Evolutionary conservation across 2,888 invertebrate genomes (phyloP), one percentile per base, ranked within the genome.

Genomic region (Quadriops clusia): DNA sequence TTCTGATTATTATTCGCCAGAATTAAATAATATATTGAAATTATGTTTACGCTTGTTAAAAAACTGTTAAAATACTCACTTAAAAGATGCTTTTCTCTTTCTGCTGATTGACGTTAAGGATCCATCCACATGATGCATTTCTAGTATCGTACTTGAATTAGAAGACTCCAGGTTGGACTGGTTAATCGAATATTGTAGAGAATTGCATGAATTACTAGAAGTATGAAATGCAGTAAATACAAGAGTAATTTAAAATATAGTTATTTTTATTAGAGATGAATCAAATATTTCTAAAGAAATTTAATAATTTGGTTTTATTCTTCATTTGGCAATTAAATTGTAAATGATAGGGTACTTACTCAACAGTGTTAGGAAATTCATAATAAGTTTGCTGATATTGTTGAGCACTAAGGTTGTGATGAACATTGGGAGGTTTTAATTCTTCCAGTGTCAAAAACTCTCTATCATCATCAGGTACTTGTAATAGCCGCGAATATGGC

Each of bases 21-120:
- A n/a, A n/a, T n/a, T n/a, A n/a, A n/a, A n/a, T n/a, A n/a, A n/a
- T n/a, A n/a, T n/a, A n/a, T n/a, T n/a, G n/a, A n/a, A n/a, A n/a
- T n/a, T n/a, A n/a, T n/a, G n/a, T n/a, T n/a, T n/a, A n/a, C n/a
- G n/a, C n/a, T n/a, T n/a, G n/a, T n/a, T n/a, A n/a, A n/a, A n/a
- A n/a, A n/a, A n/a, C n/a, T n/a, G n/a, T n/a, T n/a, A n/a, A n/a
- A n/a, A n/a, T 36, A 65, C 68, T 64, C 54, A 69, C 69, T 63
- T 60, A 42, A 56, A 60, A 21, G 64, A 64, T 20, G 61, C 51
- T 53, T 68, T 69, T 34, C 68, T 52, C 46, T 66, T 70, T 39
- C 63, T 60, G 2, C 57, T 44, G n/a, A 40, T 36, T 20, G 45
- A 35, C 18, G 37, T 47, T 7, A 49, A 34, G 5, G 49, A 44